phyloP scores from a whole-genome alignment of 2,113 vertebrate genomes.

The Macrotis lagotis region DNA sequence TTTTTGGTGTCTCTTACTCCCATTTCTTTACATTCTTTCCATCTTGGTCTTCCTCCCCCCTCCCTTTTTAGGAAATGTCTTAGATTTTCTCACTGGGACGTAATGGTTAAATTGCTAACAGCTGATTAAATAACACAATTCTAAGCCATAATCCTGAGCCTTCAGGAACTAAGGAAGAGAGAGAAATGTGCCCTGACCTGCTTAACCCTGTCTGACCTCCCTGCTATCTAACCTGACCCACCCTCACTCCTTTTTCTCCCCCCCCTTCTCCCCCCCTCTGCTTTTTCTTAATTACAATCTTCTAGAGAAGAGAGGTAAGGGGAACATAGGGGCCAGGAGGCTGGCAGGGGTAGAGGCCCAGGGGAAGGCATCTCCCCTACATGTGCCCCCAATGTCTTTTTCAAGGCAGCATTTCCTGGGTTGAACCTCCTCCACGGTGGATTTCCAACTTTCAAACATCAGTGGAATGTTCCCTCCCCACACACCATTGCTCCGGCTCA shows the following conservation, averaged over 20 bases:
- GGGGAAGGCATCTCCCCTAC: constrained; percentile 15
- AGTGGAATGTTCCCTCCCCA: constrained; percentile 69
- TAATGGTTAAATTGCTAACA: constrained; percentile 84
- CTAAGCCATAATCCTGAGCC: constrained; percentile 73
- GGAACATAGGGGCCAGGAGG: constrained; percentile 1
- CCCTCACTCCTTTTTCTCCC: constrained; percentile 67
- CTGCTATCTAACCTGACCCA: constrained; percentile 56
- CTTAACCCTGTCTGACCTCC: constrained; percentile 79
- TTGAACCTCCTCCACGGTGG: constrained; percentile 58
- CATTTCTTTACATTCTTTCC: constrained; percentile 63
- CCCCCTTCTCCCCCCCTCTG: constrained; percentile 22
- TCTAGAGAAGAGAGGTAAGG: constrained; percentile 41
- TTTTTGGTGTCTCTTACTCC: neutral
- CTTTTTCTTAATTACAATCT: constrained; percentile 64
- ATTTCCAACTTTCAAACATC: constrained; percentile 66
- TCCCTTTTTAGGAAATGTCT: constrained; percentile 78
- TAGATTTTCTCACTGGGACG: constrained; percentile 79
- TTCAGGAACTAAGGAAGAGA: constrained; percentile 74
- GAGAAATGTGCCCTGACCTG: constrained; percentile 77
- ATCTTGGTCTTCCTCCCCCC: constrained; percentile 60
- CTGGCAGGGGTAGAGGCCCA: constrained; percentile 28
- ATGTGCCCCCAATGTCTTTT: constrained; percentile 37
- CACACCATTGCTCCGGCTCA: constrained; percentile 42
- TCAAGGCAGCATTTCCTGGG: constrained; percentile 69
- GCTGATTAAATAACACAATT: constrained; percentile 84